Percentiles rank a stretch among this genome's conserved stretches.
phyloP scores from a whole-genome alignment of 2,113 vertebrate species.

The Catagonus wagneri region DNA sequence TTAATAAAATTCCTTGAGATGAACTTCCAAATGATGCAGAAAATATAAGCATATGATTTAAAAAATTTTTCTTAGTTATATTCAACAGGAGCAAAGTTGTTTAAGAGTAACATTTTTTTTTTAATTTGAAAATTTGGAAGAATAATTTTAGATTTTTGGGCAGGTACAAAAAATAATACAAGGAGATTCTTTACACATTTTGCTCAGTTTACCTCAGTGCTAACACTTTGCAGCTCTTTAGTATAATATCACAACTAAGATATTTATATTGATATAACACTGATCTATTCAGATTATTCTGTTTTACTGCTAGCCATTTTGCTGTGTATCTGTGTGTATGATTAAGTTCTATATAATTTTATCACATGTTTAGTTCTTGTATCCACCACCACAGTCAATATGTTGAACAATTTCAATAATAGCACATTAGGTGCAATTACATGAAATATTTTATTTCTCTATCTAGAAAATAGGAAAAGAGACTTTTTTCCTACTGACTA shows the following conservation, averaged over 20 bases:
- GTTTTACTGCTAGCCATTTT: not conserved
- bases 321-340: rapidly evolving
- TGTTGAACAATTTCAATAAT: not conserved
- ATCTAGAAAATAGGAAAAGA: not conserved
- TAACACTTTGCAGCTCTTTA: not conserved
- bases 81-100: not conserved
- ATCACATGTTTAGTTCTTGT: not conserved
- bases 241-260: not conserved
- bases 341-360: not conserved
- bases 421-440: not conserved
- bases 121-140: not conserved
- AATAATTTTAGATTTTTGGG: not conserved
- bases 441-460: conserved; percentile 11
- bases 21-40: conserved; percentile 15
- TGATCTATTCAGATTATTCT: not conserved
- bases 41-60: not conserved
- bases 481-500: not conserved
- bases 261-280: not conserved
- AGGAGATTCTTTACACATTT: not conserved
- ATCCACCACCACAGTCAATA: not conserved
- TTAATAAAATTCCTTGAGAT: conserved; percentile 33
- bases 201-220: not conserved
- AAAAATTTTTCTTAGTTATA: conserved; percentile 15
- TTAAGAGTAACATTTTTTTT: not conserved
- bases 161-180: not conserved